phyloP scores from a whole-genome alignment of 2,113 vertebrate genomes.

The Psephotus haematonotus region DNA sequence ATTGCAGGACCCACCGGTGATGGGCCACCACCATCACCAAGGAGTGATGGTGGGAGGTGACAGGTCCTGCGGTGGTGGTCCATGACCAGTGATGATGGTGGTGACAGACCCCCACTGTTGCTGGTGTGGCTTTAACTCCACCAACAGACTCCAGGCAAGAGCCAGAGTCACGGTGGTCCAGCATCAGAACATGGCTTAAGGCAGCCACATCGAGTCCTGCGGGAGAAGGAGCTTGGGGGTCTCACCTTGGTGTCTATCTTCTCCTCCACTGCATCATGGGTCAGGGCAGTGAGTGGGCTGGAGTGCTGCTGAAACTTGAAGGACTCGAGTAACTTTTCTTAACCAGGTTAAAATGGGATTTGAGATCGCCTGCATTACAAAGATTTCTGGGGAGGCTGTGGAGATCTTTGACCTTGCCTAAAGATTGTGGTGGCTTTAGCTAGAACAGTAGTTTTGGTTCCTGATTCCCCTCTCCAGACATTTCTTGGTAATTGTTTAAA shows the following conservation, averaged over 20 bases:
- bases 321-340: not conserved
- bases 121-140: accelerated
- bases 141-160: not conserved
- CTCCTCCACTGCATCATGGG: not conserved
- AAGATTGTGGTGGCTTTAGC: not conserved
- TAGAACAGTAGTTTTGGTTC: not conserved
- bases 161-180: not conserved
- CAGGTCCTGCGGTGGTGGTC: not conserved
- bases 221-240: not conserved
- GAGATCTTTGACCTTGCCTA: not conserved
- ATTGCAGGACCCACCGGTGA: not conserved
- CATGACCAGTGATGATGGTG: not conserved
- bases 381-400: not conserved
- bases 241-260: not conserved
- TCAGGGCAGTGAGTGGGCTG: not conserved
- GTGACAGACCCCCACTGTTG: not conserved
- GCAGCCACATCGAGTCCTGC: not conserved
- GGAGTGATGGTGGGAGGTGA: not conserved
- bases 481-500: slow-evolving; percentile 7
- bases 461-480: not conserved
- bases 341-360: not conserved
- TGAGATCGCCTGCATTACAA: not conserved
- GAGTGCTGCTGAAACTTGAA: not conserved
- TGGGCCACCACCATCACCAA: not conserved
- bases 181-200: not conserved